Base-by-base conservation (phyloP, 2,113 vertebrate species). In the Scalopus aquaticus region DNA sequence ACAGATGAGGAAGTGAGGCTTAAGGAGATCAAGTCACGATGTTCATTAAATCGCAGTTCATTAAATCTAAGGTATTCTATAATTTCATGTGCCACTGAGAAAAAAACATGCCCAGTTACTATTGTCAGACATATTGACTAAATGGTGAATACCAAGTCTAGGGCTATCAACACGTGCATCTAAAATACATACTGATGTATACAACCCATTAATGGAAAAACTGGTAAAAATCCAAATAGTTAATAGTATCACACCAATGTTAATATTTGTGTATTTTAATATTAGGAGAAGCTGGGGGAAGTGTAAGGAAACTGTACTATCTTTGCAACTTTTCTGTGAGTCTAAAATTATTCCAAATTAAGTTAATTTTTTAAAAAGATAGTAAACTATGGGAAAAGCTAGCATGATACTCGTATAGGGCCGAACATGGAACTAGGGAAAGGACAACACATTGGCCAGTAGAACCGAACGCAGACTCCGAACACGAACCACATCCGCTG, bases 1-100 rank as follows among this genome's bases (percentile, higher is more conserved):
- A 83, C 62, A 72, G 83, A 37, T 6, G n/a, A 42, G 51, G n/a
- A 88, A 76, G 39, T n/a, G 9, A 96, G 72, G 28, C 51, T 46
- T 51, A 46, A 37, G 46, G 58, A 17, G 51, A 65, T 35, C 24
- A 6, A 62, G 6, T n/a, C 62, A 26, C 44, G n/a, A 30, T 9
- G 46, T 30, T 32, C 22, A 49, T 2, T n/a, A n/a, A n/a, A 54
- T 5, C 64, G 7, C 20, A 35, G 42, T 51, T 26, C 81, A 26
- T 28, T 37, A 72, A 28, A 32, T 51, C 17, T 8, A 26, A 76
- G 35, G 30, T 22, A 11, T 11, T 9, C 42, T 19, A 2, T 22
- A 44, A 54, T 26, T 51, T 20, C 54, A 56, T n/a, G 32, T 32
- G 22, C 51, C 32, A n/a, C 51, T 13, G 7, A 37, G 35, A 11